phyloP scores from a whole-genome alignment of 2,113 vertebrate genomes.

The Anolis carolinensis region DNA sequence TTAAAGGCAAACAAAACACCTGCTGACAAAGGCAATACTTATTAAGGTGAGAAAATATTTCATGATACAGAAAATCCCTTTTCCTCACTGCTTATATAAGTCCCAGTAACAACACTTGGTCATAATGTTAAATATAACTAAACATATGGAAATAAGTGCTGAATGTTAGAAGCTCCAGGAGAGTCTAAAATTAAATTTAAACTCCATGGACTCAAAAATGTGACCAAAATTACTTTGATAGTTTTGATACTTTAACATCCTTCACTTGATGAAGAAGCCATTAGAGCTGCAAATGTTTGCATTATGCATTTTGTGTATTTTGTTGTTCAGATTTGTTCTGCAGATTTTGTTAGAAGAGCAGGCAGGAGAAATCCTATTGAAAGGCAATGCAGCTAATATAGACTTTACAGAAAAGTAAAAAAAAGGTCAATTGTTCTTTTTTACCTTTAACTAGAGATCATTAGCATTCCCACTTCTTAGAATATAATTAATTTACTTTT shows the following conservation, averaged over 20 bases:
- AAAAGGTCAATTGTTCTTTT: conserved; percentile 54
- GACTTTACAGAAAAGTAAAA: too few species aligned
- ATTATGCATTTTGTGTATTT: too few species aligned
- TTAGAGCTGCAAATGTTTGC: too few species aligned
- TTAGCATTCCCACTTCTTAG: conserved; percentile 38
- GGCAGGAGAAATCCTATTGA: too few species aligned
- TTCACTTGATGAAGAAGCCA: too few species aligned
- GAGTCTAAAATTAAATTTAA: conserved; percentile 22
- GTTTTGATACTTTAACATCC: too few species aligned
- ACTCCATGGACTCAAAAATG: conserved; percentile 25
- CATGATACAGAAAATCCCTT: conserved; percentile 19
- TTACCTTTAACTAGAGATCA: conserved; percentile 36
- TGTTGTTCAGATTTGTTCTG: too few species aligned
- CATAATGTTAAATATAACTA: conserved; percentile 19
- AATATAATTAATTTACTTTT: conserved; percentile 25
- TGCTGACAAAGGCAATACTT: conserved; percentile 14
- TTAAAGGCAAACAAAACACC: neutral
- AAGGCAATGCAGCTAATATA: too few species aligned
- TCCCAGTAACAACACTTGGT: conserved; percentile 16
- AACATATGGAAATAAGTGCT: conserved; percentile 20
- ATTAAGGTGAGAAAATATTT: conserved; percentile 34
- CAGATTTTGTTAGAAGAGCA: too few species aligned
- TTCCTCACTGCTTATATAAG: conserved; percentile 32
- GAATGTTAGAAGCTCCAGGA: conserved; percentile 38
- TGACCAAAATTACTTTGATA: too few species aligned